Base-by-base conservation (phyloP, 37 sponge, comb jelly and placozoan genomes). In the Hexactinellida sp. region DNA sequence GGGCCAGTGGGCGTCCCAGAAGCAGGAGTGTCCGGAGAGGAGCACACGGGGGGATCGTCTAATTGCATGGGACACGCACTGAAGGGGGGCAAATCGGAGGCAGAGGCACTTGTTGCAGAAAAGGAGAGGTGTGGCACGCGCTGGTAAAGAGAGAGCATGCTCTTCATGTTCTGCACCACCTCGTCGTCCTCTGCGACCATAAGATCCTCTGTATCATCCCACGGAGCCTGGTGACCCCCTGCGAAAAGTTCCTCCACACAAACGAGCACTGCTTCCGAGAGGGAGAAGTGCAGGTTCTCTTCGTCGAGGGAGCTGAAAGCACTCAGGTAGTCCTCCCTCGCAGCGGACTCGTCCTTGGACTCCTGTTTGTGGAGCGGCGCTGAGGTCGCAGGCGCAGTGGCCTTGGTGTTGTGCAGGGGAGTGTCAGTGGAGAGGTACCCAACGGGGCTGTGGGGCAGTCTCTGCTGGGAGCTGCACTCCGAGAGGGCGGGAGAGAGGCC, bases 211-310 rank as follows among this genome's bases (percentile, higher is more conserved):
- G 28, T 23, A 3, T 63, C 76, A n/a, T 63, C 76, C 76, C 30
- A 10, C 28, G 5, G 30, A n/a, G 3, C 34, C 76, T 63, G 76
- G 76, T 63, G 30, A 1, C 32, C 3, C 21, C 34, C 76, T 7
- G 76, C 21, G 34, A 63, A 63, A 7, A 63, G 3, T 23, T 63
- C 76, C 34, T 63, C 76, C 25, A 63, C 76, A n/a, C 28, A 63
- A 3, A 63, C 34, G 19, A 63, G 76, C 32, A 63, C 76, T 7
- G 76, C 76, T n/a, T 63, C 76, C 34, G 76, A 63, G 32, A 63
- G 76, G 34, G 76, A 63, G 76, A 63, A 63, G 34, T 63, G 76
- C 76, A 63, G 76, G 34, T 63, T 63, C 76, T 63, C 76, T n/a
- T 63, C 76, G 34, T 63, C 76, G 3, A 63, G 76, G 34, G 76